Conservation (phyloP, 2,113 vertebrate genomes). For the Chionis minor region DNA sequence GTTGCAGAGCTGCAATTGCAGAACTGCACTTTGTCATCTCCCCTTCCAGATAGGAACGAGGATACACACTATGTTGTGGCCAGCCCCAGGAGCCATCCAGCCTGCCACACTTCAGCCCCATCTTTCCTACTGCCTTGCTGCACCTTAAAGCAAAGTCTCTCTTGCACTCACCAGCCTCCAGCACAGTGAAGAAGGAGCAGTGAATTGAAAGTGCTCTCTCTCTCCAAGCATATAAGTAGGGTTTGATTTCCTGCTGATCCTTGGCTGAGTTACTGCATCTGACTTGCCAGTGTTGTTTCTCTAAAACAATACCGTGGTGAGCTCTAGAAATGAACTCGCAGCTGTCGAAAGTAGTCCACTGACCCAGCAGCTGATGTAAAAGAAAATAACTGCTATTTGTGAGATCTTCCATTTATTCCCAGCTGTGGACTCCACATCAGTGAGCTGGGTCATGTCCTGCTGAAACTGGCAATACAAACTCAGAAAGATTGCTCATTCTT, state of each 20-base stretch:
- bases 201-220: neutral
- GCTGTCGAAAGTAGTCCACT: neutral
- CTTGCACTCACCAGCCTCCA: neutral
- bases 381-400: neutral
- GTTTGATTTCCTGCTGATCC: neutral
- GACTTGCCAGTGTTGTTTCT: neutral
- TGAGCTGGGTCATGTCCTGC: neutral
- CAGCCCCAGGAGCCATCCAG: neutral
- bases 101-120: neutral
- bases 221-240: neutral
- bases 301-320: neutral
- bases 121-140: neutral
- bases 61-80: neutral
- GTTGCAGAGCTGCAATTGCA: neutral
- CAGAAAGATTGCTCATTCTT: neutral
- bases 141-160: neutral
- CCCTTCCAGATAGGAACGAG: neutral
- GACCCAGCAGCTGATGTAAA: neutral
- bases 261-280: neutral
- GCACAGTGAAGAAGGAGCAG: neutral
- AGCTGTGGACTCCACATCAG: neutral
- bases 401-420: neutral
- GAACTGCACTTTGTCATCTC: neutral
- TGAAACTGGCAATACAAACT: neutral
- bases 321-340: neutral